These are phyloP conservation scores for Megaceryle alcyon DNA, from an alignment of 2,797 vertebrate species.

Conservation along the genomic window DNA sequence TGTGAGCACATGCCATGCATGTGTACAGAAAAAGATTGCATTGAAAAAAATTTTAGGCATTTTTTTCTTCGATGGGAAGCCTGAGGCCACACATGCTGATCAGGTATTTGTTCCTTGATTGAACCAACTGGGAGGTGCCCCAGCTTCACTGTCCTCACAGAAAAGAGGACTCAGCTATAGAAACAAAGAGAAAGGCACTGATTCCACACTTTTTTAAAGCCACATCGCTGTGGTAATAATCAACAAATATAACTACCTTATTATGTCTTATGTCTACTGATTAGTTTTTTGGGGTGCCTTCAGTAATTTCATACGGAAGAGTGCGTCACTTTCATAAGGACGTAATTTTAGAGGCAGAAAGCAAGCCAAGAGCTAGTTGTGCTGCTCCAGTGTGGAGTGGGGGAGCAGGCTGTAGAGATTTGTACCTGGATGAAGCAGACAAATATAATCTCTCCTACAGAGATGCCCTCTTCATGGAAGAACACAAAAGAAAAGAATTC, in stretches of 20 bases:
- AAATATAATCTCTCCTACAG: not conserved
- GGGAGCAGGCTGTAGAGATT: not conserved
- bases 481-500: not conserved
- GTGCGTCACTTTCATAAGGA: not conserved
- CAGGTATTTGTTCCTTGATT: not conserved
- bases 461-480: not conserved
- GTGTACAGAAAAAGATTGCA: not conserved
- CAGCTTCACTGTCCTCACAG: not conserved
- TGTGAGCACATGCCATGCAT: not conserved
- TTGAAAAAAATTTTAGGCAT: not conserved
- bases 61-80: not conserved
- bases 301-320: not conserved
- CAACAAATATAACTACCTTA: not conserved
- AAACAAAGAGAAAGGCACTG: not conserved
- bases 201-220: not conserved
- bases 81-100: not conserved
- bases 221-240: not conserved
- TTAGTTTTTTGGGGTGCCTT: accelerated
- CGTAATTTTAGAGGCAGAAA: not conserved
- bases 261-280: not conserved
- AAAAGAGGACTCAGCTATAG: not conserved
- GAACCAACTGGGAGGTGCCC: not conserved
- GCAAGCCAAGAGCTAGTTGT: not conserved
- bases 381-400: accelerated
- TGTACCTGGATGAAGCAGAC: not conserved